Evolutionary conservation across 2,113 vertebrate genomes (phyloP).

Genomic region (Phoxinus phoxinus): DNA sequence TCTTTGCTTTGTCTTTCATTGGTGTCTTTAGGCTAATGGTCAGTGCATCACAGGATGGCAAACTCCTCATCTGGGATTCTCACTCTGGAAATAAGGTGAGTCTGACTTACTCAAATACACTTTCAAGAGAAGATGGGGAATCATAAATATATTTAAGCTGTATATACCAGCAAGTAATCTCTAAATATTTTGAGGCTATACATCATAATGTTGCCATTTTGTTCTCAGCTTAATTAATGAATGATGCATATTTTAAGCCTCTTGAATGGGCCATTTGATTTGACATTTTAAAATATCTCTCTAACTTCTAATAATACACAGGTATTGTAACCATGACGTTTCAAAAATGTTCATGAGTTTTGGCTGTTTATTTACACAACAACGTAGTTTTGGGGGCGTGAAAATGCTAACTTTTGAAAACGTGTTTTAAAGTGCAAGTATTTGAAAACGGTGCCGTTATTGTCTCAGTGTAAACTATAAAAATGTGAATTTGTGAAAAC

Average conservation of each 20-base stretch:
- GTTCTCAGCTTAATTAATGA: not conserved
- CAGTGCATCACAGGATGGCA: slow-evolving; percentile 81
- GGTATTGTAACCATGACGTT: no score
- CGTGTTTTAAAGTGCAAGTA: no score
- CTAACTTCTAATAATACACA: no score
- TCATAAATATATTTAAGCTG: not conserved
- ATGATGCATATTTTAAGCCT: not conserved
- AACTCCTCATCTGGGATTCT: slow-evolving; percentile 78
- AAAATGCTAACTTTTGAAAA: no score
- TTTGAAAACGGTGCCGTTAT: no score
- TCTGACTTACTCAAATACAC: not conserved
- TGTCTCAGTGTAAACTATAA: no score
- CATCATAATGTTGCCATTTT: not conserved
- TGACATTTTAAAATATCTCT: not conserved
- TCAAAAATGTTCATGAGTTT: no score
- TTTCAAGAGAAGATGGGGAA: not conserved
- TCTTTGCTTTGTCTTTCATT: not conserved
- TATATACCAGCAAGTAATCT: not conserved
- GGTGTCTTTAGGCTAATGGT: slow-evolving; percentile 72
- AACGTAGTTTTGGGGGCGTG: no score
- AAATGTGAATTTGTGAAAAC: no score
- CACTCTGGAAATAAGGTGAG: slow-evolving; percentile 77
- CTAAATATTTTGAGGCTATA: not conserved
- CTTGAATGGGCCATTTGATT: not conserved
- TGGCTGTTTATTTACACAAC: no score